phyloP scores from a whole-genome alignment of 2,797 vertebrate genomes.

The Protonibea diacanthus region DNA sequence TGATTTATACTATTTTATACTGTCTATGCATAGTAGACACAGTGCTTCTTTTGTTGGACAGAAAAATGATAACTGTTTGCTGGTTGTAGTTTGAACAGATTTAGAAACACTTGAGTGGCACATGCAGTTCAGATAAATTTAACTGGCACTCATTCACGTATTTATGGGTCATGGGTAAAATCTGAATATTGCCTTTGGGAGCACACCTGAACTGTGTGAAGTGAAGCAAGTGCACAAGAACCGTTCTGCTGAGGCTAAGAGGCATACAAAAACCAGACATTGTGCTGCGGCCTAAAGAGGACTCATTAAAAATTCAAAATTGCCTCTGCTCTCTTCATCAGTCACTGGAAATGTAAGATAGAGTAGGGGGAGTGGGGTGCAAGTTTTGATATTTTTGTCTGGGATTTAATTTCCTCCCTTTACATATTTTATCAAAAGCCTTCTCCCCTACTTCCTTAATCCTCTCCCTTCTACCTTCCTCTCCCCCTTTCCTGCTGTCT shows the following conservation, averaged over 20 bases:
- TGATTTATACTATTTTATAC: too few species aligned
- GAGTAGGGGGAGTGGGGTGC: not conserved
- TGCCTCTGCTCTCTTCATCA: conserved; percentile 72
- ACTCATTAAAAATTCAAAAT: conserved; percentile 79
- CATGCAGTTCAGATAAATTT: not conserved
- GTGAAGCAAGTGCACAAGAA: conserved; percentile 54
- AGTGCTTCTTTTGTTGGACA: not conserved
- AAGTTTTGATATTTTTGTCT: conserved; percentile 82
- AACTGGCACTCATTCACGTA: conserved; percentile 22
- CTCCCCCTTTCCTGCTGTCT: conserved; percentile 54
- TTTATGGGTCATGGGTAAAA: conserved; percentile 47
- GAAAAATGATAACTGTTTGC: not conserved
- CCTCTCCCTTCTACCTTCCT: conserved; percentile 34
- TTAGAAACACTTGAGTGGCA: not conserved
- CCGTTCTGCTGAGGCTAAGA: conserved; percentile 36
- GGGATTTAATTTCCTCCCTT: conserved; percentile 84
- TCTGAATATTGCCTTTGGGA: conserved; percentile 49
- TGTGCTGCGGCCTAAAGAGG: conserved; percentile 41
- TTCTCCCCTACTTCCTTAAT: conserved; percentile 46
- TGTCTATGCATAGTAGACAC: not conserved
- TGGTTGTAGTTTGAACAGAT: not conserved
- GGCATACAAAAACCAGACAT: conserved; percentile 45
- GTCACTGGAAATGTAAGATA: conserved; percentile 61
- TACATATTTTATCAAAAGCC: conserved; percentile 81
- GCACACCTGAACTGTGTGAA: conserved; percentile 55